Evolutionary conservation across 2,797 vertebrate species (phyloP).

Genomic region (Micromesistius poutassou): DNA sequence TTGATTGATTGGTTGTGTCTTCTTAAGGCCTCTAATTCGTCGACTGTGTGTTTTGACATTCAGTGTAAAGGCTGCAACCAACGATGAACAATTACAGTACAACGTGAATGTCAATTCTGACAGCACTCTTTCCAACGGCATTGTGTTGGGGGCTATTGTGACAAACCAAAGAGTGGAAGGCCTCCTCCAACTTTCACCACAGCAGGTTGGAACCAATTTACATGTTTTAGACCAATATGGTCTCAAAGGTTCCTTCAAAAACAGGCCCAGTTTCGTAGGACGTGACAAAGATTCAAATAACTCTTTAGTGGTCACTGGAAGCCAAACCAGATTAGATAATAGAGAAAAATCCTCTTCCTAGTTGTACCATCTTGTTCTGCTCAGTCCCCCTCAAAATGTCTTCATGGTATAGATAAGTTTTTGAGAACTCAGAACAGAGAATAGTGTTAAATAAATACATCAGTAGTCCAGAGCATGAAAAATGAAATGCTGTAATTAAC

Average conservation of each 20-base stretch:
- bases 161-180: neutral
- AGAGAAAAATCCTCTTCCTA: neutral
- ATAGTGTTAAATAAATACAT: constrained; percentile 59
- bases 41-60: constrained; percentile 38
- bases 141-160: neutral
- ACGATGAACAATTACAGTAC: neutral
- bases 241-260: neutral
- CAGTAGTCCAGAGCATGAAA: constrained; percentile 48
- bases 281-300: neutral
- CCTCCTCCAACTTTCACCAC: neutral
- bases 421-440: neutral
- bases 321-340: neutral
- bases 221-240: neutral
- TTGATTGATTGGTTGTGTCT: constrained; percentile 16
- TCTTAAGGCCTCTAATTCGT: constrained; percentile 56
- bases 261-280: neutral
- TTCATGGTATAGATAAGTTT: neutral
- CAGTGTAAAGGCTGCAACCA: constrained; percentile 33
- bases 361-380: neutral
- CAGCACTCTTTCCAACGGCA: neutral
- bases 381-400: neutral
- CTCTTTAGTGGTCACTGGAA: neutral
- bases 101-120: constrained; percentile 11
- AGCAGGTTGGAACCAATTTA: neutral
- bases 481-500: neutral